phyloP scores from a whole-genome alignment of 2,797 vertebrate species.

The Salmo trutta region DNA sequence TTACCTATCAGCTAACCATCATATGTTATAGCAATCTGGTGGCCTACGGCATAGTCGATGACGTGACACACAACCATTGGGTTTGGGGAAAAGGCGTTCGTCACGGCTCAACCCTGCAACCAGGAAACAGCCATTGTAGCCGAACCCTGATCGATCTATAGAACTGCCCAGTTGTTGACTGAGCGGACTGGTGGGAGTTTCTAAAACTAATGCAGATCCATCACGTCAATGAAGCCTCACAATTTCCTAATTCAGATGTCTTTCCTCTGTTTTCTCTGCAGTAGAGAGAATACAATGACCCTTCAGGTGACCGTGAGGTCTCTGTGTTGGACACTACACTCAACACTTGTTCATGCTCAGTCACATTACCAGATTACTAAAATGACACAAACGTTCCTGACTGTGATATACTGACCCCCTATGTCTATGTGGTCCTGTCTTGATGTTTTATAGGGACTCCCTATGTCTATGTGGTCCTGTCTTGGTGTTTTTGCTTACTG shows the following conservation, averaged over 20 bases:
- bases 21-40: too few relatives aligned
- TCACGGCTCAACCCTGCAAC: background rate
- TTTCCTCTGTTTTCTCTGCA: background rate
- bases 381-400: too few relatives aligned
- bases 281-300: background rate
- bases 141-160: background rate
- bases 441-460: too few relatives aligned
- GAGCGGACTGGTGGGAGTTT: conserved; percentile 19
- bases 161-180: background rate
- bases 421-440: too few relatives aligned
- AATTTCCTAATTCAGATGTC: conserved; percentile 38
- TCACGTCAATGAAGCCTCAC: conserved; percentile 39
- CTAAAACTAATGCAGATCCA: conserved; percentile 47
- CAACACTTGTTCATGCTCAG: background rate
- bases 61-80: too few relatives aligned
- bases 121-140: background rate
- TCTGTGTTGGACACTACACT: background rate
- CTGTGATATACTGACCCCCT: too few relatives aligned
- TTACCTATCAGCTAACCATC: too few relatives aligned
- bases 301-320: background rate
- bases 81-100: background rate
- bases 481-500: too few relatives aligned
- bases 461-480: too few relatives aligned
- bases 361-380: background rate
- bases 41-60: too few relatives aligned